Evolutionary conservation across 2,888 invertebrate species (phyloP), one percentile per base, ranked within the genome.

Genomic region (Melanargia galathea): DNA sequence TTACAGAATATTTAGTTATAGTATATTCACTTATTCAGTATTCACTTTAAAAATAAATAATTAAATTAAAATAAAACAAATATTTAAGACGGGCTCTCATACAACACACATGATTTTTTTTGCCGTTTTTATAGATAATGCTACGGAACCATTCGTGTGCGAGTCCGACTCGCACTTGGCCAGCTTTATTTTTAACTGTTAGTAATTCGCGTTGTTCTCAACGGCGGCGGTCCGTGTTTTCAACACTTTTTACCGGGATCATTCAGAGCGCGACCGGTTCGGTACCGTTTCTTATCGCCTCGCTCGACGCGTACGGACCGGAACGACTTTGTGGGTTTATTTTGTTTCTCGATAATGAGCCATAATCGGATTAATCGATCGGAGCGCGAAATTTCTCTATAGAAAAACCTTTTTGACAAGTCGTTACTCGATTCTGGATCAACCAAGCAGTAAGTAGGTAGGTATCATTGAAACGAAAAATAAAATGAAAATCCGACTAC

Each of bases 261-360:
- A 83, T 83, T 84, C 80, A 87, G 90, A 89, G 83, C 90, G 82
- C 71, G 76, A 80, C 86, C 70, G 73, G 83, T 81, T 76, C 80
- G 73, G 82, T 87, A 88, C 85, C 80, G 88, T 84, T 84, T 80
- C 76, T 80, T 78, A 70, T 74, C 74, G 81, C 75, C 76, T 77
- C 75, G 81, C 75, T 77, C 77, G 75, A 62, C 69, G 72, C 70
- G 75, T 80, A 77, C 73, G 81, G 75, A 79, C 80, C 81, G 81
- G 82, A 83, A 86, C 83, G 71, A 46, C 60, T 63, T 80, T 83
- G 86, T 83, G 79, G 83, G 82, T 78, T 80, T 80, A 81, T 83
- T 82, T 56, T 66, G 48, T 58, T 38, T 30, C 30, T 54, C 58
- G 59, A 48, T 62, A 13, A n/a, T 63, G 26, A 48, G 63, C 24